phyloP scores from a whole-genome alignment of 2,797 vertebrate species.

The Hypotaenidia philippensis region DNA sequence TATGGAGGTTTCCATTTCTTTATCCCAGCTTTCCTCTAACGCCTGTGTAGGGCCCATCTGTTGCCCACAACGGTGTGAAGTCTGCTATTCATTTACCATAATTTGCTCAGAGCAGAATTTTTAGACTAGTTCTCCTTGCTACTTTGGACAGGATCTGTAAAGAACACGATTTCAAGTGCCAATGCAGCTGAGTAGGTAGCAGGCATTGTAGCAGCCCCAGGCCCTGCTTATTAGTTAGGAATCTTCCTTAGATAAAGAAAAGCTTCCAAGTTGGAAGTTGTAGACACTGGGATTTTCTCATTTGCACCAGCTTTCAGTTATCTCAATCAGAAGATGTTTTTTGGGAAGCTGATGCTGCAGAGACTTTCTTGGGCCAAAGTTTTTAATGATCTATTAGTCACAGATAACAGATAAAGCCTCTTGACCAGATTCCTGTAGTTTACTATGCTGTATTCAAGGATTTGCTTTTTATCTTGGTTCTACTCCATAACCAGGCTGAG shows the following conservation, averaged over 20 bases:
- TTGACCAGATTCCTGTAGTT: neutral
- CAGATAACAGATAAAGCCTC: neutral
- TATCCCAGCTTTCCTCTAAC: neutral
- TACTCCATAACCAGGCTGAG: neutral
- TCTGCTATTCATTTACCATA: neutral
- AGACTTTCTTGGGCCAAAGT: neutral
- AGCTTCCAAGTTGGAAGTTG: neutral
- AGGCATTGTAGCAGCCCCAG: neutral
- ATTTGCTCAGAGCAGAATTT: neutral
- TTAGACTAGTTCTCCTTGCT: neutral
- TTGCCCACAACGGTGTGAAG: neutral
- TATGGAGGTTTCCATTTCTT: neutral
- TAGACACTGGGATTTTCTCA: neutral
- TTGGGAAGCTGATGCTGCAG: neutral
- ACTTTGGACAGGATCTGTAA: neutral
- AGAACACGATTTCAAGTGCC: neutral
- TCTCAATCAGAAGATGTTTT: slow-evolving; percentile 11
- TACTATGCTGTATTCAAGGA: neutral
- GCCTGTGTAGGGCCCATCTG: neutral
- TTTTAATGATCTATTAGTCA: slow-evolving; percentile 46
- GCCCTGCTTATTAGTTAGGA: neutral
- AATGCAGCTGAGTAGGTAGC: neutral
- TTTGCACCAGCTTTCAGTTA: slow-evolving; percentile 38
- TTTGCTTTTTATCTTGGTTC: neutral
- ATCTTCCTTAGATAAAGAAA: neutral